phyloP scores from a whole-genome alignment of 2,797 vertebrate species.

The Galaxias olidus region DNA sequence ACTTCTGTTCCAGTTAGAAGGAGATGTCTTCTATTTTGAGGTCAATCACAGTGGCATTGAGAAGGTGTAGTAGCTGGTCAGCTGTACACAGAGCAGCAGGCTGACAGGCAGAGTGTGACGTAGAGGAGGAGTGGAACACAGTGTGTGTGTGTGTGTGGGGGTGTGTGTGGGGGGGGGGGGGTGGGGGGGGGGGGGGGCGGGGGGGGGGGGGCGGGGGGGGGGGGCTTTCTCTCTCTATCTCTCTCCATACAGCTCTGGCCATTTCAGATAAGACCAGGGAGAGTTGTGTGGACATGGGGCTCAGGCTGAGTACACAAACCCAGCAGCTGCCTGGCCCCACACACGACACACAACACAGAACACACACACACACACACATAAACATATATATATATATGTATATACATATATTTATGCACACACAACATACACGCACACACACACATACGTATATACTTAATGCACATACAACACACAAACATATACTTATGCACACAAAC shows the following conservation, averaged over 20 bases:
- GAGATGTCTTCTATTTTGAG: no score
- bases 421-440: no score
- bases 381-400: background rate
- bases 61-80: no score
- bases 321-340: constrained; percentile 50
- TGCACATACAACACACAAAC: no score
- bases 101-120: background rate
- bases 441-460: no score
- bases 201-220: constrained; percentile 46
- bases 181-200: constrained; percentile 47
- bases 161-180: constrained; percentile 48
- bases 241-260: constrained; percentile 66
- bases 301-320: constrained; percentile 72
- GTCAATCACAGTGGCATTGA: no score
- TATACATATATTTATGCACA: no score
- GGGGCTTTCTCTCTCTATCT: constrained; percentile 57
- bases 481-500: no score
- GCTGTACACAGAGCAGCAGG: background rate
- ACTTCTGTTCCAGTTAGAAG: no score
- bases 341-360: constrained; percentile 1
- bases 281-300: constrained; percentile 65
- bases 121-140: background rate
- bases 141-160: no score
- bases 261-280: constrained; percentile 71
- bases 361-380: constrained; percentile 5